These are phyloP conservation scores for Sycophaga agraensis DNA, from an alignment of 1,140 invertebrate species.

Conservation along the genomic window DNA sequence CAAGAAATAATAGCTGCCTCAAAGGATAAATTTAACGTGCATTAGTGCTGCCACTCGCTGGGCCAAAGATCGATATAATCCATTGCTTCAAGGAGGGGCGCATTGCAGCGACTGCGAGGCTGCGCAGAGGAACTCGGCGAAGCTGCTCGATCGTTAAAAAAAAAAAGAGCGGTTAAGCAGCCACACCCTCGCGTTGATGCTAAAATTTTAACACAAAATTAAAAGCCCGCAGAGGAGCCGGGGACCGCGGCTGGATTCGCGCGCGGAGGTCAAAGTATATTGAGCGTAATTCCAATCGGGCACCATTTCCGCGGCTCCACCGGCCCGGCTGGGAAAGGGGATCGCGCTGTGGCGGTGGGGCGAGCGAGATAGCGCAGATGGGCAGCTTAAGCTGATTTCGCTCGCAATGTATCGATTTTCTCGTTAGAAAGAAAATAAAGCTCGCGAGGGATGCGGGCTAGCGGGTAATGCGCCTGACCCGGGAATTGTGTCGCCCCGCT, in stretches of 20 bases:
- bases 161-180: too few relatives aligned
- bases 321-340: neutral
- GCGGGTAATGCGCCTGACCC: too few relatives aligned
- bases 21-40: too few relatives aligned
- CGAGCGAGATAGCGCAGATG: neutral
- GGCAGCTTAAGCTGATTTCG: conserved; percentile 5
- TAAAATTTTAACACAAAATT: conserved; percentile 8
- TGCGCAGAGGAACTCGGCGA: too few relatives aligned
- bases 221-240: neutral
- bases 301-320: conserved; percentile 2
- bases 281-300: conserved; percentile 16
- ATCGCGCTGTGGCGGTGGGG: neutral
- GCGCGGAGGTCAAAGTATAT: neutral
- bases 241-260: neutral
- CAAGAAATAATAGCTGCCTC: too few relatives aligned
- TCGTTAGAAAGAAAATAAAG: neutral
- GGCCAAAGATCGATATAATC: too few relatives aligned
- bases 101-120: too few relatives aligned
- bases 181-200: neutral
- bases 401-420: conserved; percentile 6
- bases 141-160: too few relatives aligned
- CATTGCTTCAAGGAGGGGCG: too few relatives aligned
- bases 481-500: too few relatives aligned
- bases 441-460: neutral
- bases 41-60: too few relatives aligned